A percentile compares a stretch with the other conserved stretches of the same genome.
phyloP scores from a whole-genome alignment of 2,888 invertebrate species.

The Eledone cirrhosa region DNA sequence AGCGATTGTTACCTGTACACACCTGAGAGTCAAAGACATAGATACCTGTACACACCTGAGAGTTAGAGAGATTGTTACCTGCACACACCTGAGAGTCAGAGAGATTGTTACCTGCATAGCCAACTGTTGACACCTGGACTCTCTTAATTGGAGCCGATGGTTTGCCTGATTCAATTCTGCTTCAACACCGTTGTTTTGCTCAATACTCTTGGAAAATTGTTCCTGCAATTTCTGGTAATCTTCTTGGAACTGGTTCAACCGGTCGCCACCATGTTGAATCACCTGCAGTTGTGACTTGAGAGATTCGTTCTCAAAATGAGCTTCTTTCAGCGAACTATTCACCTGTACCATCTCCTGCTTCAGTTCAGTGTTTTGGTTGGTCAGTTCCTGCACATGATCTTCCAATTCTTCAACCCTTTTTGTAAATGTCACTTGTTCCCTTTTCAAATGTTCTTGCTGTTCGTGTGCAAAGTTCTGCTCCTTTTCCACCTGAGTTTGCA shows the following conservation, averaged over 20 bases:
- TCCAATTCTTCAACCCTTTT: conserved; percentile 53
- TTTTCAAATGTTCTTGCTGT: conserved; percentile 48
- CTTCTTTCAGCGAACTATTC: conserved; percentile 44
- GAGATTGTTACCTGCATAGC: conserved; percentile 52
- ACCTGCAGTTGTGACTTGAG: conserved; percentile 46
- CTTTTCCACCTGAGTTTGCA: conserved; percentile 41
- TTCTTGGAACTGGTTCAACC: conserved; percentile 42
- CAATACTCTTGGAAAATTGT: conserved; percentile 52
- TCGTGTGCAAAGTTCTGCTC: conserved; percentile 41
- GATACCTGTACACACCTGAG: no score
- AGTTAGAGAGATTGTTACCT: no score
- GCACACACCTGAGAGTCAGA: no score
- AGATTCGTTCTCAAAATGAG: conserved; percentile 50
- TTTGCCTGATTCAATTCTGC: conserved; percentile 49
- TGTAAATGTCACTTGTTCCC: conserved; percentile 47
- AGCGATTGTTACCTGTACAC: no score
- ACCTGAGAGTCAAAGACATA: no score
- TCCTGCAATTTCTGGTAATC: conserved; percentile 53
- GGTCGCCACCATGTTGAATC: conserved; percentile 40
- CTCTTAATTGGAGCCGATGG: conserved; percentile 51
- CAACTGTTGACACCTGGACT: conserved; percentile 58
- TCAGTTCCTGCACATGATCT: conserved; percentile 40
- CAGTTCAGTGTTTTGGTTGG: conserved; percentile 45
- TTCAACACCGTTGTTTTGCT: conserved; percentile 52
- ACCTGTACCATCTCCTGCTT: conserved; percentile 44